phyloP scores from a whole-genome alignment of 2,888 invertebrate species.

The Hermaeophaga mercurialis region DNA sequence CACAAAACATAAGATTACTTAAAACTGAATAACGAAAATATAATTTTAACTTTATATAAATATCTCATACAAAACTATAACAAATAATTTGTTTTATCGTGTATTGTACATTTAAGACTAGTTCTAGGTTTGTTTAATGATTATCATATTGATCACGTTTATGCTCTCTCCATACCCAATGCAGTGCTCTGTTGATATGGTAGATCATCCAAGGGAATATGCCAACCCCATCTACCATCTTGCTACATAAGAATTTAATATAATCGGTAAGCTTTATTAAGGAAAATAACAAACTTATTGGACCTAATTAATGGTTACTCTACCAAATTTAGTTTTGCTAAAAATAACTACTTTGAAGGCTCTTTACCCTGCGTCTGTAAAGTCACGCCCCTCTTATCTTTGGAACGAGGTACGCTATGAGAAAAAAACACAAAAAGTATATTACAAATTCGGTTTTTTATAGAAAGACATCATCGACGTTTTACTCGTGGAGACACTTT shows the following conservation, averaged over 20 bases:
- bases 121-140: conserved; percentile 30
- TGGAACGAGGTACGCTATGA: no score
- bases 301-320: no score
- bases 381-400: no score
- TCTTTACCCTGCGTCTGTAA: no score
- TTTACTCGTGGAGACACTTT: no score
- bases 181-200: conserved; percentile 51
- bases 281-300: conserved; percentile 53
- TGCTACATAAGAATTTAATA: conserved; percentile 72
- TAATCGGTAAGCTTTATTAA: conserved; percentile 69
- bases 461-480: no score
- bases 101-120: conserved; percentile 27
- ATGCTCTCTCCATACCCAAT: conserved; percentile 52
- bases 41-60: conserved; percentile 32
- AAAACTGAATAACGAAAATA: conserved; percentile 33
- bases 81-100: conserved; percentile 30
- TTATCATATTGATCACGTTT: conserved; percentile 26
- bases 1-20: conserved; percentile 9
- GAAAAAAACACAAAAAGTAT: no score
- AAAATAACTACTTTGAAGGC: no score
- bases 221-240: conserved; percentile 70
- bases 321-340: no score
- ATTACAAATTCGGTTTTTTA: no score
- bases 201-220: conserved; percentile 73
- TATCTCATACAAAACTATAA: conserved; percentile 29